Evolutionary conservation across 2,888 invertebrate genomes (phyloP).

Genomic region (Mythimna lalbum): DNA sequence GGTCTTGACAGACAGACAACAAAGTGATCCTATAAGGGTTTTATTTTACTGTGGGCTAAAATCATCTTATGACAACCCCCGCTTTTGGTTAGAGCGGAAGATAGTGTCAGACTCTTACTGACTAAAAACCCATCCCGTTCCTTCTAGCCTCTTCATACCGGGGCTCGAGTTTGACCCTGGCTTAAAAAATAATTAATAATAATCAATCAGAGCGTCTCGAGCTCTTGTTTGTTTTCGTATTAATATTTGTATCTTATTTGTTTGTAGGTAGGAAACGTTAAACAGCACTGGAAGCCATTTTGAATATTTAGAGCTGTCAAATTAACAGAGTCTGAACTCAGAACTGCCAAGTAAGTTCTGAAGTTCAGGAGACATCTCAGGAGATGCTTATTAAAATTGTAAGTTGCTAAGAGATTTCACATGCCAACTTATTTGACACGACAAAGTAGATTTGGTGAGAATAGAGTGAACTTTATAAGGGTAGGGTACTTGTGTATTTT

Average conservation of each 20-base stretch:
- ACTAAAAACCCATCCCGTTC: too few species aligned
- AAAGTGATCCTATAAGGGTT: too few species aligned
- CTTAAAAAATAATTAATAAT: too few species aligned
- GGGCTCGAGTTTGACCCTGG: too few species aligned
- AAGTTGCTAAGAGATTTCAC: conserved; percentile 15
- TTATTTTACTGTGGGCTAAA: too few species aligned
- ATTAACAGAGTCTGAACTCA: conserved; percentile 4
- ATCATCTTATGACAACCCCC: too few species aligned
- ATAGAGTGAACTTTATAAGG: too few species aligned
- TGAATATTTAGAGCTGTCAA: conserved; percentile 23
- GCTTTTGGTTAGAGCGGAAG: too few species aligned
- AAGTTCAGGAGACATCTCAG: neutral
- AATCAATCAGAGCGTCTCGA: too few species aligned
- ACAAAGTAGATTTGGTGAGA: neutral
- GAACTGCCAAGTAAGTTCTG: conserved; percentile 9
- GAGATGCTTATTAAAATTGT: conserved; percentile 30
- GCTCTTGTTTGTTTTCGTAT: neutral
- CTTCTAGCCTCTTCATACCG: too few species aligned
- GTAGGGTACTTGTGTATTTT: neutral
- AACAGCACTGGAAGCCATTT: neutral
- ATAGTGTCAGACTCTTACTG: too few species aligned
- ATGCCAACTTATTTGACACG: conserved; percentile 19
- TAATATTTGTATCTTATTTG: neutral
- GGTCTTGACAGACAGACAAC: too few species aligned
- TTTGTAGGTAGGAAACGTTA: neutral